A percentile compares a stretch with the other conserved stretches of the same genome.
Evolutionary conservation across 2,888 invertebrate species (phyloP).

Genomic region (Coelinius sp.): DNA sequence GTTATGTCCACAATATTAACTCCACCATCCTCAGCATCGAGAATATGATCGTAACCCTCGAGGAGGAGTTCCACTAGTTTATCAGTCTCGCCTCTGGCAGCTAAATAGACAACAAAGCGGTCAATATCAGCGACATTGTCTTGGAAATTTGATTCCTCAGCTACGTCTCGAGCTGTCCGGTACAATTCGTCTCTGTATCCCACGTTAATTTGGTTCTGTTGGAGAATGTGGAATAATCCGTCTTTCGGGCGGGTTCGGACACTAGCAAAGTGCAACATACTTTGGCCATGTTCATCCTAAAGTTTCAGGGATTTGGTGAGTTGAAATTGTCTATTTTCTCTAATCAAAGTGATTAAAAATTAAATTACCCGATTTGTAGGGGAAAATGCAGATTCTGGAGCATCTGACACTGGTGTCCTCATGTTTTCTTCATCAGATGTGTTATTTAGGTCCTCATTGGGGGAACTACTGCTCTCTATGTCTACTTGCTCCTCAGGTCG

Average conservation of each 20-base stretch:
- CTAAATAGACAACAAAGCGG: constrained; percentile 82
- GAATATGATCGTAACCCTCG: constrained; percentile 90
- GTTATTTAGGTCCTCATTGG: constrained; percentile 43
- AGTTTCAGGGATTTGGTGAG: constrained; percentile 45
- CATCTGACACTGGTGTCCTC: constrained; percentile 61
- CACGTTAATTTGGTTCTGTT: constrained; percentile 85
- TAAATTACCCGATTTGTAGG: constrained; percentile 49
- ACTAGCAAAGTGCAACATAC: constrained; percentile 90
- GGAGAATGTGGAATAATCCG: constrained; percentile 83
- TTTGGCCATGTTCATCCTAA: constrained; percentile 91
- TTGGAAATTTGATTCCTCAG: constrained; percentile 82
- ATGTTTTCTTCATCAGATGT: constrained; percentile 60
- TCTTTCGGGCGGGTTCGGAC: constrained; percentile 86
- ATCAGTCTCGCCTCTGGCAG: constrained; percentile 81
- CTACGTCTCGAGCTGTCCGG: constrained; percentile 88
- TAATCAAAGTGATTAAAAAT: no score
- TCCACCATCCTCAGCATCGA: constrained; percentile 83
- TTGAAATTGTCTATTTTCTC: no score
- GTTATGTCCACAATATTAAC: constrained; percentile 80
- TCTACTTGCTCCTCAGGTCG: constrained; percentile 38
- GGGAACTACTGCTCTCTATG: constrained; percentile 11
- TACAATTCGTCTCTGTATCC: constrained; percentile 89
- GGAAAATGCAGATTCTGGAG: constrained; percentile 61
- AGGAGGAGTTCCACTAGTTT: constrained; percentile 79
- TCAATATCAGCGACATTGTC: constrained; percentile 89